Base-by-base conservation (phyloP, 2,797 vertebrate species). In the Tenualosa thibaudeaui region DNA sequence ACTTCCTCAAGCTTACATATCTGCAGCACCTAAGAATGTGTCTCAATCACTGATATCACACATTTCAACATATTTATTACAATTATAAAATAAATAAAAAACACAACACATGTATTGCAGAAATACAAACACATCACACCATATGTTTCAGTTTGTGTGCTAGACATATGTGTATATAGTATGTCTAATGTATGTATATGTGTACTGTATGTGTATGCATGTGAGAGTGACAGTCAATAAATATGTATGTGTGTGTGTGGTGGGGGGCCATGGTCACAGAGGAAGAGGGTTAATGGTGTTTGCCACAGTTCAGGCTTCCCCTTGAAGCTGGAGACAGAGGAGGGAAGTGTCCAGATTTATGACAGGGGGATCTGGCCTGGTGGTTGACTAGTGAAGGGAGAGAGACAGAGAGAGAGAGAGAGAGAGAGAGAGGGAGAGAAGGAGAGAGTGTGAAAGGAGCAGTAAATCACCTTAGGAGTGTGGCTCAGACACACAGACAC, bases 311-410 rank as follows among this genome's bases (percentile, higher is more conserved):
- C 91, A 91, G 90, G 90, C 92, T 92, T 94, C 91, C 92, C 94
- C 93, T 95, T 95, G 93, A 95, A 95, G 94, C 93, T 83, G 88
- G 85, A 95, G 94, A 95, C 94, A 94, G 93, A 90, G 90, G 91
- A 95, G 95, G 94, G 95, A 95, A 96, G 94, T 91, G 93, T 94
- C 86, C 91, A 94, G 93, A 96, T 95, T 96, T 96, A 96, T 95
- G 93, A 91, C 53, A 82, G 89, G 88, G 65, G 56, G 83, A 89
- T 91, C 90, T 88, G 85, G 88, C 88, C 87, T 93, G 91, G 93
- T 88, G 84, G 92, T 92, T 91, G 92, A 94, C 93, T 92, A 93
- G 92, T 90, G 93, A 92, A 92, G 89, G 19, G 71, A 78, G 40
- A 46, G 37, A 75, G 68, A 75, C 40, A 78, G 68, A 43, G 68